A percentile compares a stretch with the other conserved stretches of the same genome.
Evolutionary conservation across 2,888 invertebrate species (phyloP).

Genomic region (Hartigia nigra): DNA sequence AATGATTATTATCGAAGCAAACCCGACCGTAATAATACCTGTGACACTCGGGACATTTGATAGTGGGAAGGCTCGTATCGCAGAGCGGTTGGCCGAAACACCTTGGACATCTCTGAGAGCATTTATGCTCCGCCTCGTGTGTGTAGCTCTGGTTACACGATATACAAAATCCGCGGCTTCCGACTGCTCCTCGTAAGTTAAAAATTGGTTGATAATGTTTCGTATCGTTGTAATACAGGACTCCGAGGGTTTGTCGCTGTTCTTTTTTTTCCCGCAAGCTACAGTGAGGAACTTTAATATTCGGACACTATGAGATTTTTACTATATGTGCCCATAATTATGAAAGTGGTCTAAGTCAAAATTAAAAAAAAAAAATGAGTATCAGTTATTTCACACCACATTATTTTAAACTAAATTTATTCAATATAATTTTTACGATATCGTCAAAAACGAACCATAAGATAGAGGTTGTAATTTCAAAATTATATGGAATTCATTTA

Average conservation of each 20-base stretch:
- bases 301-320: too few relatives aligned
- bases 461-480: slow-evolving; percentile 25
- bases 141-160: neutral
- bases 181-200: neutral
- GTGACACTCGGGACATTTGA: too few relatives aligned
- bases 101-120: neutral
- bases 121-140: neutral
- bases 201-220: neutral
- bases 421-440: slow-evolving; percentile 19
- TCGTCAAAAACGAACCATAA: slow-evolving; percentile 22
- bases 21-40: too few relatives aligned
- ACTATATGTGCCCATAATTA: too few relatives aligned
- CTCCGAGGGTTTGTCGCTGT: neutral
- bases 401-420: slow-evolving; percentile 27
- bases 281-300: too few relatives aligned
- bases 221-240: neutral
- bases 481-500: slow-evolving; percentile 26
- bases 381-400: too few relatives aligned
- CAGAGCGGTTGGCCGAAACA: neutral
- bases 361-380: too few relatives aligned
- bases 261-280: too few relatives aligned
- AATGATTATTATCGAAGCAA: neutral
- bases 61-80: neutral
- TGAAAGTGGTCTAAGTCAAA: too few relatives aligned
- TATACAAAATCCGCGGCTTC: neutral